A percentile compares a stretch with the other conserved stretches of the same genome.
phyloP scores from a whole-genome alignment of 2,888 invertebrate genomes.

The Latrodectus elegans region DNA sequence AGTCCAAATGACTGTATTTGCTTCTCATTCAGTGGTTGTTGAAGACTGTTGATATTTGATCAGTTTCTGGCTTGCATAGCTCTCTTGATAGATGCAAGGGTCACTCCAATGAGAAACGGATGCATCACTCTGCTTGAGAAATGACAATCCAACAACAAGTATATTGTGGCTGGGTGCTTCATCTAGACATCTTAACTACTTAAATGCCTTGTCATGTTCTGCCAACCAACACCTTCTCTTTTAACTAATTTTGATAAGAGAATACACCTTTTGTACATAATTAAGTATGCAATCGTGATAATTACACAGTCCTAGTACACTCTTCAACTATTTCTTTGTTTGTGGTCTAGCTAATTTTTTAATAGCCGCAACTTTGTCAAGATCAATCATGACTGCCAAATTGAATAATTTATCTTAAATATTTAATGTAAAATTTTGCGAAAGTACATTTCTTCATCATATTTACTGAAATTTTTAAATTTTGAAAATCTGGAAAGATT shows the following conservation, averaged over 20 bases:
- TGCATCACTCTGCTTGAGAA: background rate
- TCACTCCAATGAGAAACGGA: background rate
- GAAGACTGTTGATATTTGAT: constrained; percentile 7
- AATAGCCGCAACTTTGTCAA: background rate
- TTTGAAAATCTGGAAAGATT: too few species aligned
- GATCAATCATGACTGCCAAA: background rate
- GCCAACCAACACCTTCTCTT: background rate
- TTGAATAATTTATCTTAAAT: too few species aligned
- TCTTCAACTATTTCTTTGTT: background rate
- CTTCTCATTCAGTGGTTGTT: constrained; percentile 7
- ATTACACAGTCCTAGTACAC: background rate
- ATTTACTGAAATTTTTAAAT: too few species aligned
- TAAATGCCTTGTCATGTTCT: background rate
- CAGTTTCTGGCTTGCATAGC: constrained; percentile 17
- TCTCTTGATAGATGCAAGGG: background rate
- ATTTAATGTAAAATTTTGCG: too few species aligned
- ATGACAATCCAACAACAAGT: background rate
- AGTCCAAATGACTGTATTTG: background rate
- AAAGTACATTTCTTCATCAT: too few species aligned
- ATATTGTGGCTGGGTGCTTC: background rate
- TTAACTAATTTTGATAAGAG: background rate
- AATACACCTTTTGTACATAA: background rate
- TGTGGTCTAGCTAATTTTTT: background rate
- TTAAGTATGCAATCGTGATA: background rate
- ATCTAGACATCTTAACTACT: background rate